phyloP scores from a whole-genome alignment of 1,140 invertebrate species.

The Nebria ingens region DNA sequence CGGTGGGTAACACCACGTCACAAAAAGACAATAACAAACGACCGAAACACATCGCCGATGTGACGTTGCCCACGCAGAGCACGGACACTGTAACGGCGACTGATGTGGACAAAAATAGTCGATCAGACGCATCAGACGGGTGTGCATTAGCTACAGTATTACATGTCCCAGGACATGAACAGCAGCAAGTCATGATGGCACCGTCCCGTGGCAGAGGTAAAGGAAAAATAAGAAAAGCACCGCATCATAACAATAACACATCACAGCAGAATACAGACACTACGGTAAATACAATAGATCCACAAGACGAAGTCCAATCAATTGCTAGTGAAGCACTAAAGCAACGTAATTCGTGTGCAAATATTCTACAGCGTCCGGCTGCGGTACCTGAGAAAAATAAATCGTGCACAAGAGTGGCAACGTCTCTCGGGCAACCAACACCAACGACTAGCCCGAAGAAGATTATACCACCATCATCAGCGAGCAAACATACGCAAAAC shows the following conservation, averaged over 20 bases:
- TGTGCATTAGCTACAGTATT: too few relatives aligned
- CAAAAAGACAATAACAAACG: not conserved
- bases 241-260: not conserved
- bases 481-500: not conserved
- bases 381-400: conserved; percentile 14
- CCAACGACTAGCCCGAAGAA: not conserved
- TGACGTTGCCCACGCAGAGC: not conserved
- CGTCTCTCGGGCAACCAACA: conserved; percentile 21
- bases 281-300: not conserved
- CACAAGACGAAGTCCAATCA: not conserved
- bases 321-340: not conserved
- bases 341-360: not conserved
- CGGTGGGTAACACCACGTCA: not conserved
- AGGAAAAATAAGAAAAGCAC: not conserved
- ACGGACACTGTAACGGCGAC: too few relatives aligned
- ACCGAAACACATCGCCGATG: not conserved
- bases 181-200: not conserved
- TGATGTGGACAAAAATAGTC: not conserved
- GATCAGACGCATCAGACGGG: not conserved
- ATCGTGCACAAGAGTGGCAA: conserved; percentile 29
- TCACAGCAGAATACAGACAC: not conserved
- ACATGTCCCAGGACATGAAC: not conserved
- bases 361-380: not conserved
- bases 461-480: not conserved
- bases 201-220: not conserved